Evolutionary conservation across 2,888 invertebrate species (phyloP).

Genomic region (Eristalis tenax): DNA sequence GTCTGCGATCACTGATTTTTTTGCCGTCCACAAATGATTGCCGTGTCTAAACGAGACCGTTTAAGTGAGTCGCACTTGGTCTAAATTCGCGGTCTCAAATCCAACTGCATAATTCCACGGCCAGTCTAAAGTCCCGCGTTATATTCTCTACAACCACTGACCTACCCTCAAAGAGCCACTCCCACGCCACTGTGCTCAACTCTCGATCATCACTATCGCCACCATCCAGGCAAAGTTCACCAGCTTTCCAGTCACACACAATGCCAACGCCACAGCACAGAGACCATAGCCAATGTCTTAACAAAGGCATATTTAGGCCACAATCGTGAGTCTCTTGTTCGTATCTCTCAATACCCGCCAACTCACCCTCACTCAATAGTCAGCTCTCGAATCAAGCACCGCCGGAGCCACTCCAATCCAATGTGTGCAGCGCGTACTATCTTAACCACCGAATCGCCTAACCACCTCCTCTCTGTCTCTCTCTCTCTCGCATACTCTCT

Average conservation of each 20-base stretch:
- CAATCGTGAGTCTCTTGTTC: constrained; percentile 35
- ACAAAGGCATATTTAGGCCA: constrained; percentile 54
- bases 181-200: constrained; percentile 29
- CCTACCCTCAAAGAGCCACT: background rate
- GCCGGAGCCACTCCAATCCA: too few relatives aligned
- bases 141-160: background rate
- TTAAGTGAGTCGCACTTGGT: too few relatives aligned
- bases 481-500: background rate
- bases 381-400: background rate
- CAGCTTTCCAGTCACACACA: constrained; percentile 47
- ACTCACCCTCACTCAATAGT: constrained; percentile 37
- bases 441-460: background rate
- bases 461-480: background rate
- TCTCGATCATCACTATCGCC: constrained; percentile 18
- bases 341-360: background rate
- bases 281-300: constrained; percentile 36
- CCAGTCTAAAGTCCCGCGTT: too few relatives aligned
- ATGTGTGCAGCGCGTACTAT: background rate
- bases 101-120: too few relatives aligned
- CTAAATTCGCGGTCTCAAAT: too few relatives aligned
- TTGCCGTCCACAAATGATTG: background rate
- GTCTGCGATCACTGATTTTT: too few relatives aligned
- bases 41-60: too few relatives aligned
- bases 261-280: background rate
- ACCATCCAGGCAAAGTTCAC: background rate